Percentiles rank a stretch among this genome's conserved stretches.
phyloP scores from a whole-genome alignment of 2,113 vertebrate species.

The Eclectus roratus region DNA sequence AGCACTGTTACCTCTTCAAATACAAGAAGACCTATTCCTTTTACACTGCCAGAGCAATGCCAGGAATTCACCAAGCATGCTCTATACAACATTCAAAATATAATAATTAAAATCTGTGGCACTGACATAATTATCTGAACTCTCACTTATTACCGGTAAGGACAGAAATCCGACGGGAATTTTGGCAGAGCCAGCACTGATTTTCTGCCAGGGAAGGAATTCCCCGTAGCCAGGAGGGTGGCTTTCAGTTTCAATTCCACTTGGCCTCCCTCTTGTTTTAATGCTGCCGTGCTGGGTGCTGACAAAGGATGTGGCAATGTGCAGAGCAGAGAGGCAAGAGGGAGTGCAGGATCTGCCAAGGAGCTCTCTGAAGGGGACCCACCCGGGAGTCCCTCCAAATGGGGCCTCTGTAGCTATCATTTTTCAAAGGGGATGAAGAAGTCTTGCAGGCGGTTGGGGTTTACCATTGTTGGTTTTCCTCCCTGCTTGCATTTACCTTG shows the following conservation, averaged over 20 bases:
- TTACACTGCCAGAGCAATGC: not conserved
- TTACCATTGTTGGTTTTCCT: not conserved
- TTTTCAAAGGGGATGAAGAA: not conserved
- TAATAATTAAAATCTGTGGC: not conserved
- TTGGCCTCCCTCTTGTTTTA: not conserved
- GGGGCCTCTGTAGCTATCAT: fast-evolving
- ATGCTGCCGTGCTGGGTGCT: not conserved
- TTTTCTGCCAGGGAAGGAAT: slow-evolving; percentile 2
- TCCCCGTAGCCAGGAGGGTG: not conserved
- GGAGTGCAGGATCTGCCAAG: fast-evolving
- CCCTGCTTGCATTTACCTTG: not conserved
- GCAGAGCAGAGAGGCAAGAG: not conserved
- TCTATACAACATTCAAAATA: not conserved
- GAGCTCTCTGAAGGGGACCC: not conserved
- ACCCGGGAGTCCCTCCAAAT: not conserved
- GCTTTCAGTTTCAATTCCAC: slow-evolving; percentile 17
- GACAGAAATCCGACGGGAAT: not conserved
- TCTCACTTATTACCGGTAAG: not conserved
- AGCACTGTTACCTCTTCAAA: not conserved
- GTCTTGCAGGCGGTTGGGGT: not conserved
- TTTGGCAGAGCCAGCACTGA: not conserved
- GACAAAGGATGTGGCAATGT: not conserved
- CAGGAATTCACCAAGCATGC: not conserved
- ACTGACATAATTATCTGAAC: not conserved
- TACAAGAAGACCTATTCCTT: not conserved